phyloP scores from a whole-genome alignment of 2,797 vertebrate genomes.

The Thamnophis elegans region DNA sequence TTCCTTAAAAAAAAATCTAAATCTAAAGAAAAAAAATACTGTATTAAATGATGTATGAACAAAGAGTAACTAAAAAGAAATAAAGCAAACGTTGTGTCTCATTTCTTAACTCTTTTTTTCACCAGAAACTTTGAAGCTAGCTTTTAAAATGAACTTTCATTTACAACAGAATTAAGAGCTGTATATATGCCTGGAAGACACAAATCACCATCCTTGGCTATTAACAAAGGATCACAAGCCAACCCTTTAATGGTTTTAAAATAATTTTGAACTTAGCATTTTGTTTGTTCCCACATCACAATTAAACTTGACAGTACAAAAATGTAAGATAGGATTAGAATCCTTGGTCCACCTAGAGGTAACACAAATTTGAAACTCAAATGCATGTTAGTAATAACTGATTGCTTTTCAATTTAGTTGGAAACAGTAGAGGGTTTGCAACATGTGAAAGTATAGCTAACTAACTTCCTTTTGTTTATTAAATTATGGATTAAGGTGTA shows the following conservation, averaged over 20 bases:
- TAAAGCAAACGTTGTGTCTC: not conserved
- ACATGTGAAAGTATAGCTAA: not conserved
- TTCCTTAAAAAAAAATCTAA: not conserved
- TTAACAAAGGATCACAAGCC: not conserved
- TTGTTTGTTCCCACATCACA: not conserved
- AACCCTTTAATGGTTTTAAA: not conserved
- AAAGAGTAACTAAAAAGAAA: not conserved
- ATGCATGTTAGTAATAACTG: not conserved
- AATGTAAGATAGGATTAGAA: not conserved
- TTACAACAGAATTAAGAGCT: not conserved
- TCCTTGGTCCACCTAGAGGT: not conserved
- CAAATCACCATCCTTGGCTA: not conserved
- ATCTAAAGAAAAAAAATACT: not conserved
- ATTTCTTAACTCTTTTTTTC: not conserved
- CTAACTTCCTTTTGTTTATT: not conserved
- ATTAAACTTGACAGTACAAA: not conserved
- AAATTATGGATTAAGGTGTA: not conserved
- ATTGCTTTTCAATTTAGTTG: not conserved
- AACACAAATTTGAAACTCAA: not conserved
- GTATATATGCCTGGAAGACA: not conserved
- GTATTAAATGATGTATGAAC: not conserved
- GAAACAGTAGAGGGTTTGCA: not conserved
- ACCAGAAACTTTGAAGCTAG: not conserved
- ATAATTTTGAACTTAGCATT: not conserved
- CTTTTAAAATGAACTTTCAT: not conserved